Evolutionary conservation across 2,797 vertebrate species (phyloP), one percentile per base, ranked within the genome.

Genomic region (Acomys russatus): DNA sequence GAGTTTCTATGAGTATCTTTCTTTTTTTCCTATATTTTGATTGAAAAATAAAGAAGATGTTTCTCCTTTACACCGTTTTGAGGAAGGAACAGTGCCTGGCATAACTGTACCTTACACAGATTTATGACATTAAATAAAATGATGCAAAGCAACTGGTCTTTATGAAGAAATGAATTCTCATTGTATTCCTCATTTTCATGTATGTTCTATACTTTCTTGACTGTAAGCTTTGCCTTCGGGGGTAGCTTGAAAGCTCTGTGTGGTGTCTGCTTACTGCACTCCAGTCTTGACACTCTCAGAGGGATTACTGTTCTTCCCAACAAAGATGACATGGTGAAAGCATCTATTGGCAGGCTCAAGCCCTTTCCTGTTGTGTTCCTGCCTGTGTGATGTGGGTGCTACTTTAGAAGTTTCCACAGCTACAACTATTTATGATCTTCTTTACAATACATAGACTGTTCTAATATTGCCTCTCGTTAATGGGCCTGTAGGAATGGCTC

Each of bases 71-170:
- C n/a, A 9, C 88, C 70, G 15, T 44, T 94, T 91, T 91, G n/a
- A 89, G 49, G 15, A 86, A 35, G 6, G 0, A 35, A 61, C 20
- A 84, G 8, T 38, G 22, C 0, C 6, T 85, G 30, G 15, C 25
- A 3, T 70, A 76, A 38, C 70, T 90, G 25, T 66, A 44, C n/a
- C 6, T 38, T 51, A 3, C 70, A 49, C 88, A 66, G 4, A 6
- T 84, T 94, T 83, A 22, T 30, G 9, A 35, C 61, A 3, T 77
- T 91, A 59, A 93, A 80, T 54, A 76, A 96, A 90, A 78, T 44
- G 5, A 10, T 49, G 14, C 17, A 30, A 77, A 95, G 35, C 30
- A 73, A 30, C 17, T 88, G 64, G 9, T 1, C 35, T 84, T n/a
- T 88, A 66, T 83, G 54, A 51, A 89, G 49, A 92, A 77, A 30